Conservation (phyloP, 1,140 invertebrate genomes). For the Habropoda laboriosa region DNA sequence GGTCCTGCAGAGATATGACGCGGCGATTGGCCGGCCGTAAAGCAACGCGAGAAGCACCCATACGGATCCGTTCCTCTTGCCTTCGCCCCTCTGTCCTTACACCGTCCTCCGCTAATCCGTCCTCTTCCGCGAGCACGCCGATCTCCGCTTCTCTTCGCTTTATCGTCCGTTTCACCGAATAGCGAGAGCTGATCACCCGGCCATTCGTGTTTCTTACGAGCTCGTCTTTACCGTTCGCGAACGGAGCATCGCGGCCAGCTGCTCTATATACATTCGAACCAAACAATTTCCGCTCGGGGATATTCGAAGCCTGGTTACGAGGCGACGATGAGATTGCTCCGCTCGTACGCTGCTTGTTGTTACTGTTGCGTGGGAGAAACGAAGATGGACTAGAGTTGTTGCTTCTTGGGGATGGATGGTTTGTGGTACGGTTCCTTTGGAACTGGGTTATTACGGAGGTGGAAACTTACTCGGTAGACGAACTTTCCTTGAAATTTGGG, state of each 20-base stretch:
- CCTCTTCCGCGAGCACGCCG: slow-evolving; percentile 49
- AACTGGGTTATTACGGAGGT: too few species aligned
- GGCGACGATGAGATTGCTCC: neutral
- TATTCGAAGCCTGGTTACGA: neutral
- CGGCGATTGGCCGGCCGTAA: slow-evolving; percentile 62
- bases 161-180: slow-evolving; percentile 52
- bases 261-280: neutral
- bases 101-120: slow-evolving; percentile 54
- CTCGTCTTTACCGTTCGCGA: slow-evolving; percentile 20
- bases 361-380: too few species aligned
- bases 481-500: too few species aligned
- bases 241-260: slow-evolving; percentile 10
- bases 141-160: slow-evolving; percentile 52
- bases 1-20: slow-evolving; percentile 59
- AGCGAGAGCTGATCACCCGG: slow-evolving; percentile 28
- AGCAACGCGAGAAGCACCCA: slow-evolving; percentile 52
- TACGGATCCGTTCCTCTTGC: slow-evolving; percentile 38
- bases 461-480: too few species aligned
- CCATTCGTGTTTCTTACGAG: slow-evolving; percentile 38
- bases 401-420: too few species aligned
- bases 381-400: too few species aligned
- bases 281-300: slow-evolving; percentile 9
- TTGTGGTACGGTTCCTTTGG: too few species aligned
- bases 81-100: too few species aligned
- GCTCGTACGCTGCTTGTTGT: neutral